Conservation (phyloP, 2,797 vertebrate genomes). For the Diceros bicornis region DNA sequence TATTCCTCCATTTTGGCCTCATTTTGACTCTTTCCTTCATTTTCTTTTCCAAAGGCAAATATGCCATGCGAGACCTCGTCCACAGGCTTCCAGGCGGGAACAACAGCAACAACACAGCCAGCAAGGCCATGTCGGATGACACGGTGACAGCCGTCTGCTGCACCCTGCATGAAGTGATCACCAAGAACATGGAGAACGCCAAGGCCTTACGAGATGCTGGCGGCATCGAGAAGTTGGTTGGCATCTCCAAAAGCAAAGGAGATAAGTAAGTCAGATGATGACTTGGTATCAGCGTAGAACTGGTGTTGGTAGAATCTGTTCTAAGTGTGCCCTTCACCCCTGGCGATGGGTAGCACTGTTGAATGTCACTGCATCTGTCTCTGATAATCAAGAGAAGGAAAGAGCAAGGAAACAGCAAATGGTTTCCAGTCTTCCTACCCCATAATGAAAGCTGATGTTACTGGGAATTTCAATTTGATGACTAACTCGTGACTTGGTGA, state of each 20-base stretch:
- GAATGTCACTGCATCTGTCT: background rate
- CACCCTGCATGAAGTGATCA: slow-evolving; percentile 98
- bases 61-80: slow-evolving; percentile 98
- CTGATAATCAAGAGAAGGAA: slow-evolving; percentile 33
- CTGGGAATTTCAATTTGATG: background rate
- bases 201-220: slow-evolving; percentile 98
- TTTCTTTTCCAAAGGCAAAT: slow-evolving; percentile 94
- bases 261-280: slow-evolving; percentile 95
- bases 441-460: background rate
- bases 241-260: slow-evolving; percentile 99
- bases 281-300: slow-evolving; percentile 40
- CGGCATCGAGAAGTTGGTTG: slow-evolving; percentile 94
- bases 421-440: background rate
- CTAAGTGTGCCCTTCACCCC: slow-evolving; percentile 51
- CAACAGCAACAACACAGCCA: slow-evolving; percentile 93
- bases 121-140: slow-evolving; percentile 96
- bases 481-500: background rate
- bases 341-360: background rate
- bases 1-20: slow-evolving; percentile 62
- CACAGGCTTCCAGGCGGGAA: slow-evolving; percentile 97
- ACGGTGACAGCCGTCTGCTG: slow-evolving; percentile 99
- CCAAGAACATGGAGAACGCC: slow-evolving; percentile 96
- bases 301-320: slow-evolving; percentile 7
- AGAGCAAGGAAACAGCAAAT: slow-evolving; percentile 56
- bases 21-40: slow-evolving; percentile 80